A percentile compares a stretch with the other conserved stretches of the same genome.
Evolutionary conservation across 2,888 invertebrate genomes (phyloP).

Genomic region (Agrenia bidenticulata): DNA sequence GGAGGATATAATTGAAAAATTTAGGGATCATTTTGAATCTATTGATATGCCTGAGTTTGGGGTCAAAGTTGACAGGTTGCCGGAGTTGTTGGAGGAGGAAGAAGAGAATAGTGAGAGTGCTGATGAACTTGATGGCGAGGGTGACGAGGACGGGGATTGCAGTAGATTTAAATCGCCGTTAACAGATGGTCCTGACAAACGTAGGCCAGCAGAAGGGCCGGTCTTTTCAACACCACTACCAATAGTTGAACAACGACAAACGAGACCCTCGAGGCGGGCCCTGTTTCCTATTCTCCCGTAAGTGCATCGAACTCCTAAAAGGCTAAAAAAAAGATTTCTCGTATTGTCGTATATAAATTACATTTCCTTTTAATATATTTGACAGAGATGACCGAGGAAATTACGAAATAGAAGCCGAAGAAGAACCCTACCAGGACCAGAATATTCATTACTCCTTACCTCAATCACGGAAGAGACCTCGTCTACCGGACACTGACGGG

Average conservation of each 20-base stretch:
- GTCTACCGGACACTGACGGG: slow-evolving; percentile 11
- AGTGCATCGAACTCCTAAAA: background rate
- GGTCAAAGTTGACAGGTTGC: background rate
- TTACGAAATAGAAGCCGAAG: background rate
- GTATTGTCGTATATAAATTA: background rate
- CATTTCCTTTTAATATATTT: background rate
- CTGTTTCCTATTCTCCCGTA: slow-evolving; percentile 13
- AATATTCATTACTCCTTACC: background rate
- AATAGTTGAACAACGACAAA: background rate
- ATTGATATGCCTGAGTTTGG: background rate
- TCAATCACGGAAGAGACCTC: slow-evolving; percentile 8
- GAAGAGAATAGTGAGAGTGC: slow-evolving; percentile 4
- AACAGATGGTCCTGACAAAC: slow-evolving; percentile 9
- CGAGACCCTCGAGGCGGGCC: background rate
- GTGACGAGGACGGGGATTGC: slow-evolving; percentile 5
- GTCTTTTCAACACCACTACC: background rate
- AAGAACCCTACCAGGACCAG: background rate
- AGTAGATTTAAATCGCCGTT: slow-evolving; percentile 1
- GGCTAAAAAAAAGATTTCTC: background rate
- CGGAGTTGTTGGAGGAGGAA: background rate
- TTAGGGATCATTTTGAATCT: background rate
- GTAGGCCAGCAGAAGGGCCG: background rate
- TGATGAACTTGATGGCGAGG: background rate
- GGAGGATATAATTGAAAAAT: slow-evolving; percentile 4
- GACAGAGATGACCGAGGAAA: background rate